These are phyloP conservation scores for Apamea sordens DNA, from an alignment of 2,888 invertebrate species.

Conservation along the genomic window DNA sequence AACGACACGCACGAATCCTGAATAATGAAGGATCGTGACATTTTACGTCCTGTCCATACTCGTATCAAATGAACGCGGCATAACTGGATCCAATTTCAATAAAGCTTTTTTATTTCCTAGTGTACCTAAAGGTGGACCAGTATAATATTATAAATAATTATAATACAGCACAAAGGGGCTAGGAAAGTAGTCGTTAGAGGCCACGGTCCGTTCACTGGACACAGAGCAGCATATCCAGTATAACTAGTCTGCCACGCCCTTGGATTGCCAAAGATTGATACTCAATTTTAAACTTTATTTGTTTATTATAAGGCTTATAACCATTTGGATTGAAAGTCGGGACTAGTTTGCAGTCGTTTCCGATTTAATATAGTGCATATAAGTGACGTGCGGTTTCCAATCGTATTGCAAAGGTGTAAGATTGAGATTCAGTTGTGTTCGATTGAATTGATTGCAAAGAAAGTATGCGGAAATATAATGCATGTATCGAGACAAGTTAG, in stretches of 20 bases:
- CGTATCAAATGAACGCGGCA: slow-evolving; percentile 3
- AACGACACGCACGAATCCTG: slow-evolving; percentile 28
- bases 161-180: slow-evolving; percentile 75
- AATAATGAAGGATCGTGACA: slow-evolving; percentile 21
- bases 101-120: slow-evolving; percentile 59
- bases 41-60: not conserved
- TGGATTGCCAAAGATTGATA: slow-evolving; percentile 26
- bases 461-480: slow-evolving; percentile 61
- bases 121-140: slow-evolving; percentile 69
- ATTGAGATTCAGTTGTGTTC: slow-evolving; percentile 4
- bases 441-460: slow-evolving; percentile 11
- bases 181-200: slow-evolving; percentile 84
- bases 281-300: slow-evolving; percentile 15
- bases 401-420: not conserved
- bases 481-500: slow-evolving; percentile 30
- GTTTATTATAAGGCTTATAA: not conserved
- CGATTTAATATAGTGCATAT: not conserved
- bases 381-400: not conserved
- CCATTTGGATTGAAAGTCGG: not conserved
- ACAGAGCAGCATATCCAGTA: slow-evolving; percentile 47
- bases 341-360: slow-evolving; percentile 9
- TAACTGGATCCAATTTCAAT: slow-evolving; percentile 37
- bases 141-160: slow-evolving; percentile 66
- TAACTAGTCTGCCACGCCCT: slow-evolving; percentile 59
- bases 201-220: slow-evolving; percentile 74